These are phyloP conservation scores for Fringilla coelebs DNA, from an alignment of 2,797 vertebrate species.

Conservation along the genomic window DNA sequence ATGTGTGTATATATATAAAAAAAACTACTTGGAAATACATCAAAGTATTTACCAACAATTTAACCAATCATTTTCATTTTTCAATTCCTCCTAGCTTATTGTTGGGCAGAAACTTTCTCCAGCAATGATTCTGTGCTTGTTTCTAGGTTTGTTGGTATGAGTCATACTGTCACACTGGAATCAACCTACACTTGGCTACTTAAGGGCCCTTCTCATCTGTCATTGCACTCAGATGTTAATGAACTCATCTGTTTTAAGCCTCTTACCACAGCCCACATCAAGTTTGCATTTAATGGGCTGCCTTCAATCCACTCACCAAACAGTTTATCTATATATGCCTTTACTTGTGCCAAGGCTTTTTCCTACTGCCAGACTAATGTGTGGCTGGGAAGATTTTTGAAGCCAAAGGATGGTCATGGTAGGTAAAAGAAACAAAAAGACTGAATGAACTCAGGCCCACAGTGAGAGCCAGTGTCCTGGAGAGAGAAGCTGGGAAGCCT, in stretches of 20 bases:
- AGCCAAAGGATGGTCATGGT: accelerated
- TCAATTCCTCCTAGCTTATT: background rate
- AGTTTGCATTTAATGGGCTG: background rate
- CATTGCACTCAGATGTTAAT: background rate
- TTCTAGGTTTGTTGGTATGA: background rate
- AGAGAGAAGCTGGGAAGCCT: background rate
- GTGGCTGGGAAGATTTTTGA: background rate
- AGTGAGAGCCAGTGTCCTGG: background rate
- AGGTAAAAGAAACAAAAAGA: background rate
- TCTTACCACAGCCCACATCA: background rate
- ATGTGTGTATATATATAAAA: too few species aligned
- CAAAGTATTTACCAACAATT: background rate
- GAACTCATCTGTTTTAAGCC: background rate
- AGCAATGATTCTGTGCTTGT: background rate
- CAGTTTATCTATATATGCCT: background rate
- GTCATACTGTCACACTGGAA: background rate
- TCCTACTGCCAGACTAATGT: background rate
- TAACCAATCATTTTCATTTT: background rate
- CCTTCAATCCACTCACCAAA: background rate
- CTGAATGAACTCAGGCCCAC: background rate
- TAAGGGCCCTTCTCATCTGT: background rate
- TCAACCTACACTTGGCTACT: background rate
- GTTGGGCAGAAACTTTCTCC: background rate
- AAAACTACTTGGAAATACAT: background rate
- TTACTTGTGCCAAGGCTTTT: background rate